These are phyloP conservation scores for Mastacembelus armatus DNA, from an alignment of 2,797 vertebrate species.

Conservation along the genomic window DNA sequence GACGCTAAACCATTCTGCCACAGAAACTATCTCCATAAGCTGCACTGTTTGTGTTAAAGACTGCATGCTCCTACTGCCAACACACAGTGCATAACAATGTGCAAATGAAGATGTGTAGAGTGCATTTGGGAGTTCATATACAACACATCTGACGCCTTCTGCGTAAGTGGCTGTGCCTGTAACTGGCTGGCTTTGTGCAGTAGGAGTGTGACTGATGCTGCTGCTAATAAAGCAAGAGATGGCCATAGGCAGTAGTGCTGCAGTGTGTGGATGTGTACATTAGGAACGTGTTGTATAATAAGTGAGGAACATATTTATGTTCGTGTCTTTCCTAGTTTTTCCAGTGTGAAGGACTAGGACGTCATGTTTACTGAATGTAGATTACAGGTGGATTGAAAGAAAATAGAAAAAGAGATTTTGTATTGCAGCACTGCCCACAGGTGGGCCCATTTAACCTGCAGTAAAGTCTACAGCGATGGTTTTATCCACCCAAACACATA, in stretches of 20 bases:
- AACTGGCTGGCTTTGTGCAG: slow-evolving; percentile 73
- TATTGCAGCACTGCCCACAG: not conserved
- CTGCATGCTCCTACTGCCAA: slow-evolving; percentile 29
- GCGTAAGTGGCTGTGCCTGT: slow-evolving; percentile 75
- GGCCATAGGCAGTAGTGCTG: slow-evolving; percentile 46
- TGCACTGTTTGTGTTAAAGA: slow-evolving; percentile 21
- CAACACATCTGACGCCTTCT: slow-evolving; percentile 61
- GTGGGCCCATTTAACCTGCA: not conserved
- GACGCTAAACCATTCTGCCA: slow-evolving; percentile 32
- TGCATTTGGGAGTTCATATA: slow-evolving; percentile 35
- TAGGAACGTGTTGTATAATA: no score
- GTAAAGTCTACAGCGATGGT: not conserved
- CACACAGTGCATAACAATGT: slow-evolving; percentile 25
- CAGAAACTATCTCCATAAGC: slow-evolving; percentile 24
- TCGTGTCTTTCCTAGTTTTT: no score
- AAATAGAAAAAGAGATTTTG: slow-evolving; percentile 1
- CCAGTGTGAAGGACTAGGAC: no score
- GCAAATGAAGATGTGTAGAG: slow-evolving; percentile 3
- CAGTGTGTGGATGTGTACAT: slow-evolving; percentile 3
- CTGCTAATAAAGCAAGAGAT: slow-evolving; percentile 74
- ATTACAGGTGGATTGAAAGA: no score
- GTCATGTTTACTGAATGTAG: no score
- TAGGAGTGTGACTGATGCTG: slow-evolving; percentile 70
- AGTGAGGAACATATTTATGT: no score
- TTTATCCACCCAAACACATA: not conserved